phyloP scores from a whole-genome alignment of 2,797 vertebrate species.

The Leptatherina wallacei region DNA sequence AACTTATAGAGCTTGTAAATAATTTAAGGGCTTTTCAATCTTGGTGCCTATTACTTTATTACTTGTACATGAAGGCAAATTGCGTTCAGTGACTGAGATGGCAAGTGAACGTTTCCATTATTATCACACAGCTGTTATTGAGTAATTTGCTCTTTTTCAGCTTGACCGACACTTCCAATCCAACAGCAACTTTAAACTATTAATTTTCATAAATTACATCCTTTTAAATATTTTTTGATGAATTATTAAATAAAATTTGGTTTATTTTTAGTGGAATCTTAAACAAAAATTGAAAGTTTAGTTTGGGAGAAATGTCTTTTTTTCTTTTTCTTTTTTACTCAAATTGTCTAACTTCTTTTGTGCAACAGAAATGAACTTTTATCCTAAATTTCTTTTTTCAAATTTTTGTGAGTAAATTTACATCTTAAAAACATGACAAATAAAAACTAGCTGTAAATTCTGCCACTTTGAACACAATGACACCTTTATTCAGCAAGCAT shows the following conservation, averaged over 20 bases:
- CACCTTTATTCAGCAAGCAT: constrained; percentile 13
- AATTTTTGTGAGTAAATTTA: background rate
- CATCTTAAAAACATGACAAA: background rate
- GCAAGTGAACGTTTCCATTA: background rate
- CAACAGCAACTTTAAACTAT: background rate
- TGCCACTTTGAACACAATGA: constrained; percentile 9
- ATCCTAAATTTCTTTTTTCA: background rate
- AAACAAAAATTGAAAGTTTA: background rate
- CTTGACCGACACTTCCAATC: background rate
- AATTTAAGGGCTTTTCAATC: background rate
- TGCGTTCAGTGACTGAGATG: background rate
- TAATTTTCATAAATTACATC: background rate
- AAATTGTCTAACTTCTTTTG: background rate
- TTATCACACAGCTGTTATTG: background rate
- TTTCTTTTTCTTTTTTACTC: too few species aligned
- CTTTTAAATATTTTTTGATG: too few species aligned
- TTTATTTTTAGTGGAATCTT: background rate
- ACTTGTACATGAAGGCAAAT: background rate
- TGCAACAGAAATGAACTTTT: too few species aligned
- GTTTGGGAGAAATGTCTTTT: too few species aligned
- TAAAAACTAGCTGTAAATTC: background rate
- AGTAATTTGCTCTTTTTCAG: background rate
- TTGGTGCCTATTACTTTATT: too few species aligned
- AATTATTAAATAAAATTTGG: background rate
- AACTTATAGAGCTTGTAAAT: background rate